A percentile compares a stretch with the other conserved stretches of the same genome.
Conservation (phyloP, 2,797 vertebrate genomes). For the Hypotaenidia philippensis region DNA sequence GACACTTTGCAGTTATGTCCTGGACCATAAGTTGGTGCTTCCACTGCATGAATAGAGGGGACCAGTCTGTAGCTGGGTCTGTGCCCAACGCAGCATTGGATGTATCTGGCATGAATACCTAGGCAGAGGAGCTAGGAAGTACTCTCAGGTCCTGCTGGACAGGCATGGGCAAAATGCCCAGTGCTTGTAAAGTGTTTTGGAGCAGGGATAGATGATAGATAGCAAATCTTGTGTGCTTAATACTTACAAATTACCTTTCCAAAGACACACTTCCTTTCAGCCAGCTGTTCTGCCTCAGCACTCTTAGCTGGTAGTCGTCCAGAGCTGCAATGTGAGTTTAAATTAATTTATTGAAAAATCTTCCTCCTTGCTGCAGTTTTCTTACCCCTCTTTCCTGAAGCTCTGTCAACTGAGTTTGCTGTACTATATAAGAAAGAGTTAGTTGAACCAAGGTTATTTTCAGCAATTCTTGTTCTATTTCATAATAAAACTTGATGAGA, state of each 20-base stretch:
- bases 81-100: background rate
- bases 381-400: background rate
- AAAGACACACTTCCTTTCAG: conserved; percentile 48
- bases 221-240: conserved; percentile 26
- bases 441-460: conserved; percentile 5
- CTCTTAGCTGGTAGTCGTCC: conserved; percentile 38
- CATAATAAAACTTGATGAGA: background rate
- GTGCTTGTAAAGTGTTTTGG: conserved; percentile 31
- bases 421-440: background rate
- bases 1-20: background rate
- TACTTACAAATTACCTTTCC: conserved; percentile 59
- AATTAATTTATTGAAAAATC: conserved; percentile 27
- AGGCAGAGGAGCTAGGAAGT: background rate
- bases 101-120: background rate
- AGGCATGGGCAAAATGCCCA: background rate
- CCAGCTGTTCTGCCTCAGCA: conserved; percentile 57
- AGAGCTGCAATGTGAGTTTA: background rate
- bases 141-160: background rate
- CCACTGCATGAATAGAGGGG: background rate
- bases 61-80: background rate
- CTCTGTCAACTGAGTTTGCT: background rate
- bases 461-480: background rate
- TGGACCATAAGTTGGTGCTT: background rate
- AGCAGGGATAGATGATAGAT: conserved; percentile 12
- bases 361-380: background rate